These are phyloP conservation scores for Dendrocincla fuliginosa DNA, from an alignment of 2,797 vertebrate genomes.

Conservation along the genomic window DNA sequence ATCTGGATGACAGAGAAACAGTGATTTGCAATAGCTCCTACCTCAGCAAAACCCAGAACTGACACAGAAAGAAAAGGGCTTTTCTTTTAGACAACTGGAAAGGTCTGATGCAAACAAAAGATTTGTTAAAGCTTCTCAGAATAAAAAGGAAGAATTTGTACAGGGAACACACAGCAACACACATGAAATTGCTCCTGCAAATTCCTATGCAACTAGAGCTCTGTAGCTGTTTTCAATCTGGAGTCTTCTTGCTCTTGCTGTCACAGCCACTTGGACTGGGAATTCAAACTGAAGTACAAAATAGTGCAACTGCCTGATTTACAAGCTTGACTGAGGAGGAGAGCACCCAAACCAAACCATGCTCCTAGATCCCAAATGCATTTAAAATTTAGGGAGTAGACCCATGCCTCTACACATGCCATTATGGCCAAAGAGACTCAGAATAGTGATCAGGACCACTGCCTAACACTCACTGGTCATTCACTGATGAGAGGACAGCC, in stretches of 20 bases:
- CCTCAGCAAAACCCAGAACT: background rate
- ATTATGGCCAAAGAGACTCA: background rate
- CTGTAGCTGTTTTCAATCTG: background rate
- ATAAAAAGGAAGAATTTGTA: background rate
- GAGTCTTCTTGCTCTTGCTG: background rate
- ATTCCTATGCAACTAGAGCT: background rate
- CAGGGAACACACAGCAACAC: background rate
- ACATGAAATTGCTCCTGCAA: background rate
- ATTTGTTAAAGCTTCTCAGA: background rate
- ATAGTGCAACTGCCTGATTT: background rate
- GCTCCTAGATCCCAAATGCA: background rate
- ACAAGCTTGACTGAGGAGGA: background rate
- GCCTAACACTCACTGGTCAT: fast-evolving
- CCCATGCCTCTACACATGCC: background rate
- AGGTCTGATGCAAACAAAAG: background rate
- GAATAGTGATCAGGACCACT: too few species aligned
- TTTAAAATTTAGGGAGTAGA: background rate
- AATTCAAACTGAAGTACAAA: background rate
- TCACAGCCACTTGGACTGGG: background rate
- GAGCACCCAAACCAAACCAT: background rate
- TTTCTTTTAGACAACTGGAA: background rate
- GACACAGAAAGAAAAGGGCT: background rate
- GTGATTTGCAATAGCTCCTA: background rate
- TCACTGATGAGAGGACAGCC: background rate
- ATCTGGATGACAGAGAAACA: background rate